These are phyloP conservation scores for Mormyrus hasselquistii DNA, from an alignment of 2,797 vertebrate species.

Conservation along the genomic window DNA sequence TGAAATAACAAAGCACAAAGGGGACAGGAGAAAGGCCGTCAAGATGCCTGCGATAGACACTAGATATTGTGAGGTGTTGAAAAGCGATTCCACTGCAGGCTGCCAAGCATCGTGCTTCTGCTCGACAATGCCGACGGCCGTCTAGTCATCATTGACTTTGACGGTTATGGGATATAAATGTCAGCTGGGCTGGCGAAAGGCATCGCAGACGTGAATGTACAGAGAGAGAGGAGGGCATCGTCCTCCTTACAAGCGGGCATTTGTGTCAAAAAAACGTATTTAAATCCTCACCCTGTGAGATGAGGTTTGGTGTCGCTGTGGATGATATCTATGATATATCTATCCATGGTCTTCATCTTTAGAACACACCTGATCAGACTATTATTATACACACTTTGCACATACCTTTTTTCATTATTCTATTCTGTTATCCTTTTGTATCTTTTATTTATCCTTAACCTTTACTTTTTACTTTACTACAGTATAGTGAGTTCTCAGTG, in stretches of 20 bases:
- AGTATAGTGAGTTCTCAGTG: neutral
- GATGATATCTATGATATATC: neutral
- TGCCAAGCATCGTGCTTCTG: neutral
- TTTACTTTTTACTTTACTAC: neutral
- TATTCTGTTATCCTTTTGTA: neutral
- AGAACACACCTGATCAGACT: neutral
- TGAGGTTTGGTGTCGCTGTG: neutral
- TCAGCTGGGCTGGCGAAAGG: neutral
- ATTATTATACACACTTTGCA: neutral
- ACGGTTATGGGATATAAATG: neutral
- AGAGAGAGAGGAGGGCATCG: neutral
- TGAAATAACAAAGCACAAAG: neutral
- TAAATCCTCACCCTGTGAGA: neutral
- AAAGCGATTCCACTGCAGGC: neutral
- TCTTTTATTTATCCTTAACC: neutral
- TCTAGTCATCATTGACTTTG: neutral
- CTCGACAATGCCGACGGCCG: neutral
- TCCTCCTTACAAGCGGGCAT: neutral
- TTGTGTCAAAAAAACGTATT: neutral
- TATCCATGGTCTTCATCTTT: neutral
- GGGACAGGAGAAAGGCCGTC: neutral
- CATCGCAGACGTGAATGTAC: neutral
- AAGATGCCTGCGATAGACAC: neutral
- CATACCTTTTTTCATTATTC: neutral
- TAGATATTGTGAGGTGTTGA: neutral